Percentiles rank a stretch among this genome's conserved stretches.
Conservation (phyloP, 1,140 invertebrate species). For the Papilio machaon region DNA sequence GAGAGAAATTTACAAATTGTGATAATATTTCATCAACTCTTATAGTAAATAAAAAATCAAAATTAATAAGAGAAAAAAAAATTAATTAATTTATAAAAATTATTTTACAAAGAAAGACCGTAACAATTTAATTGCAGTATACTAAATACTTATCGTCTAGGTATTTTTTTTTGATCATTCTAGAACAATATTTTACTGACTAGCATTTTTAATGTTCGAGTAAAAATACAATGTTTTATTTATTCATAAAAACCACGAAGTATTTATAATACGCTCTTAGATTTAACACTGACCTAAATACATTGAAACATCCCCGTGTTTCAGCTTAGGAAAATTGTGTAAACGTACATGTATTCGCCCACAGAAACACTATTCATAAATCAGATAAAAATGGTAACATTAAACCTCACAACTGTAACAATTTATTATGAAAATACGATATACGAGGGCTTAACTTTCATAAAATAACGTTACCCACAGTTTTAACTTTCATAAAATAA, state of each 20-base stretch:
- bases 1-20: too few species aligned
- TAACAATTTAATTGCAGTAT: too few species aligned
- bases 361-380: constrained; percentile 42
- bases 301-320: constrained; percentile 1
- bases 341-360: constrained; percentile 19
- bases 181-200: too few species aligned
- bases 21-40: too few species aligned
- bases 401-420: constrained; percentile 41
- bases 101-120: too few species aligned
- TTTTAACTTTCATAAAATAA: too few species aligned
- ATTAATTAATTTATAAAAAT: too few species aligned
- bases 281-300: constrained; percentile 6
- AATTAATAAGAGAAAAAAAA: too few species aligned
- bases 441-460: background rate
- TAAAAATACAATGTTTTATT: background rate
- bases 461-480: too few species aligned
- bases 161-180: too few species aligned
- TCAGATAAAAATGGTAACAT: constrained; percentile 41
- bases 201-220: background rate
- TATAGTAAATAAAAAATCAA: too few species aligned
- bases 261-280: background rate
- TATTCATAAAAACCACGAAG: background rate
- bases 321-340: constrained; percentile 15
- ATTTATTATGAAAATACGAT: constrained; percentile 31
- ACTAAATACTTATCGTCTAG: too few species aligned